Evolutionary conservation across 2,113 vertebrate genomes (phyloP), one percentile per base, ranked within the genome.

Genomic region (Azemiops feae): DNA sequence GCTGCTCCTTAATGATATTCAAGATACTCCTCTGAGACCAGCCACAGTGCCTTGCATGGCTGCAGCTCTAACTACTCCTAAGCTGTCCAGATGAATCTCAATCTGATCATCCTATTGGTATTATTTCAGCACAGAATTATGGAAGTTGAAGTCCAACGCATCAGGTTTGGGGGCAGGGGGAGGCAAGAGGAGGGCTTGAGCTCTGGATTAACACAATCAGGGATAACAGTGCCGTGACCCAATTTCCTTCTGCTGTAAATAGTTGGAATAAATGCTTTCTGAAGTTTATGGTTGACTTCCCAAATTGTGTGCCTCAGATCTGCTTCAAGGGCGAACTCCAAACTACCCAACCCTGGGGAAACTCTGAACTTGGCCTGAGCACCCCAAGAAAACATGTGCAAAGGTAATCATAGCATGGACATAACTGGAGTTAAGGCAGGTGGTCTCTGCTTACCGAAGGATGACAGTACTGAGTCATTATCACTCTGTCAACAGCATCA

Each of bases 241-340:
- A 89, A 34, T 89, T 89, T 45, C 92, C 87, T 89, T 89, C n/a
- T 23, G 34, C 87, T n/a, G 87, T 55, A 74, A 92, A 87, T 9
- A 34, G 20, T 64, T 88, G 45, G 57, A 81, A 92, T 89, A 92
- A 89, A 47, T 55, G 87, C 47, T 89, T 74, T 69, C 60, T 88
- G 50, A 81, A 89, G 39, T 74, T 53, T 92, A 45, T 85, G 87
- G 64, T 30, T 88, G 34, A 45, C 34, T 74, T 89, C 50, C 52
- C 91, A 74, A 23, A 88, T 88, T 6, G 34, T 8, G 25, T 69
- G 50, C 30, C 57, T 53, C 16, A 23, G 39, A 54, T 89, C 55
- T 47, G 52, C 23, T 89, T 43, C 87, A 39, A 92, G 87, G 60
- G 34, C 25, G 27, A 81, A 55, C 55, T 47, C 87, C 50, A 47